Conservation (phyloP, 2,113 vertebrate genomes). For the Corvus moneduloides region DNA sequence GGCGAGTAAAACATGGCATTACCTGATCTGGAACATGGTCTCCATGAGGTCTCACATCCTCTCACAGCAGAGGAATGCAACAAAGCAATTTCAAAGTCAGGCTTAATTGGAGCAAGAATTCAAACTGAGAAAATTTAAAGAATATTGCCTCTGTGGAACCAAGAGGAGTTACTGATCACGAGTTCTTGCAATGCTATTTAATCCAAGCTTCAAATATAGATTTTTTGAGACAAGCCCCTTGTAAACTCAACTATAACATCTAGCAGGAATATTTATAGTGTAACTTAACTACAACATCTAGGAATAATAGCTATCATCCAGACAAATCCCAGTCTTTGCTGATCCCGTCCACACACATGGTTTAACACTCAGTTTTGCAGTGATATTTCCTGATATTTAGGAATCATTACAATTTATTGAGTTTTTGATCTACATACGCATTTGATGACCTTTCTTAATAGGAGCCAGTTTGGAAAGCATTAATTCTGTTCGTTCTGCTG, state of each 20-base stretch:
- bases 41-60: neutral
- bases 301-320: neutral
- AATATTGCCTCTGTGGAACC: neutral
- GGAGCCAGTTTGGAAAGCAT: neutral
- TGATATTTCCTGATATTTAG: neutral
- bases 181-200: neutral
- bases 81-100: neutral
- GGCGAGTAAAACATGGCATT: neutral
- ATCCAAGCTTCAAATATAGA: neutral
- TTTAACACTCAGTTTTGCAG: neutral
- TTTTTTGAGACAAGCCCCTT: neutral
- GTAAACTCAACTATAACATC: neutral
- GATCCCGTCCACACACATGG: fast-evolving
- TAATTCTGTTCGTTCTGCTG: neutral
- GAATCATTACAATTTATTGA: neutral
- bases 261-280: neutral
- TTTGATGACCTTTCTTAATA: neutral
- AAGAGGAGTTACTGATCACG: neutral
- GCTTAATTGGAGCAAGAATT: neutral
- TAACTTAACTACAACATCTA: neutral
- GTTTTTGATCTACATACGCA: neutral
- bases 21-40: neutral
- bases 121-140: neutral
- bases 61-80: neutral
- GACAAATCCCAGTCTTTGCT: neutral